Conservation (phyloP, 2,113 vertebrate genomes). For the Tenrec ecaudatus region DNA sequence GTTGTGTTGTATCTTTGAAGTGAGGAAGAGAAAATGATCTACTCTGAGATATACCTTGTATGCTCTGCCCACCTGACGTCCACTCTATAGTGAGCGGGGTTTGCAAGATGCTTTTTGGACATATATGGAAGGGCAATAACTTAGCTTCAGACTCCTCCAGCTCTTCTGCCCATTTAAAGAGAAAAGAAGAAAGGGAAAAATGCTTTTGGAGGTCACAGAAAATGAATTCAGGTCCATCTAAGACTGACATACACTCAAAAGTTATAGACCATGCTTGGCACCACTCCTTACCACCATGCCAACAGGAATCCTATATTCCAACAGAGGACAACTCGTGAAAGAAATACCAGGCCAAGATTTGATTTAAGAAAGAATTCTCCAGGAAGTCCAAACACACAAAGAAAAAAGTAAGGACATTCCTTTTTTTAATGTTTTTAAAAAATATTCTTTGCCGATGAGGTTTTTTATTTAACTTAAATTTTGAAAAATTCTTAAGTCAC, state of each 20-base stretch:
- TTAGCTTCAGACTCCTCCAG: background rate
- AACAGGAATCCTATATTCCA: background rate
- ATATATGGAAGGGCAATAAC: background rate
- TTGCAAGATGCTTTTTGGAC: background rate
- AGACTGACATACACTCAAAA: background rate
- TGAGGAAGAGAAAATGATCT: background rate
- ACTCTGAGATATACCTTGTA: background rate
- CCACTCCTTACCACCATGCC: background rate
- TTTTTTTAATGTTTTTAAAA: too few species aligned
- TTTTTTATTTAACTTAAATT: too few species aligned
- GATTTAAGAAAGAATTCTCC: background rate
- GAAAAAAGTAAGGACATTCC: too few species aligned
- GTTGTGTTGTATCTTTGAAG: background rate
- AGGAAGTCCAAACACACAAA: too few species aligned
- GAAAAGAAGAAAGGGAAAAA: background rate
- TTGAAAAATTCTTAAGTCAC: too few species aligned
- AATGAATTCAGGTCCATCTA: background rate
- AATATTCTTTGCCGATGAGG: too few species aligned
- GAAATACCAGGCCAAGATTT: background rate
- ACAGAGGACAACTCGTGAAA: background rate
- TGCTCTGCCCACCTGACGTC: background rate
- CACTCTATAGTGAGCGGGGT: background rate
- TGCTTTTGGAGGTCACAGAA: background rate
- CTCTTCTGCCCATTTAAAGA: background rate
- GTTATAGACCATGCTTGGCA: background rate